Evolutionary conservation across 2,113 vertebrate species (phyloP), one percentile per base, ranked within the genome.

Genomic region (Gymnorhina tibicen): DNA sequence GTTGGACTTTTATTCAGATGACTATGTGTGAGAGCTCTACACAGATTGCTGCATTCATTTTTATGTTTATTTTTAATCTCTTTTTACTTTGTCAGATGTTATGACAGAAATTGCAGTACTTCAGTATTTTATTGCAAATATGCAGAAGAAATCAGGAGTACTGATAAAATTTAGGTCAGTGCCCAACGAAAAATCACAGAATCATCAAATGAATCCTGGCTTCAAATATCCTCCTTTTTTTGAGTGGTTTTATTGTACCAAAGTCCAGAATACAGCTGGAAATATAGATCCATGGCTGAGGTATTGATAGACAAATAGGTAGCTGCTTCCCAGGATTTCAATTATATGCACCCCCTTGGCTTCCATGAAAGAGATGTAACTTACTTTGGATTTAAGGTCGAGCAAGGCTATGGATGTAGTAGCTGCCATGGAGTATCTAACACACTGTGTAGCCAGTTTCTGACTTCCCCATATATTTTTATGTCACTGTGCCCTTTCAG

Each of bases 31-130:
- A 94, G 72, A 47, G 68, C 79, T 83, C 42, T 91, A 77, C 66
- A 60, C 59, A 94, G 76, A 92, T 77, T 95, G 91, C 79, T 86
- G 67, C 76, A 88, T 86, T 95, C 55, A 58, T 70, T 83, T 86
- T 77, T 37, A 32, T 77, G 60, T 80, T 92, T 90, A 66, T 77
- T 95, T 94, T 93, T 53, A 90, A 76, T 56, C 85, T 87, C 39
- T 79, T 90, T 91, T 89, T 67, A 84, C 55, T 91, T 73, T 87
- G 75, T 97, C 94, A 96, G 92, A 94, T 94, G 70, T 76, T 95
- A 68, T 30, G 26, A 49, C 49, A 96, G 78, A 93, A 95, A 95
- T 94, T 95, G 41, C 70, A 58, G 53, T 83, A 83, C 50, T 96
- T 91, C 69, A 95, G 67, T 56, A 62, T 27, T 44, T 90, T 87